Base-by-base conservation (phyloP, 2,113 vertebrate genomes). In the Paralichthys olivaceus region DNA sequence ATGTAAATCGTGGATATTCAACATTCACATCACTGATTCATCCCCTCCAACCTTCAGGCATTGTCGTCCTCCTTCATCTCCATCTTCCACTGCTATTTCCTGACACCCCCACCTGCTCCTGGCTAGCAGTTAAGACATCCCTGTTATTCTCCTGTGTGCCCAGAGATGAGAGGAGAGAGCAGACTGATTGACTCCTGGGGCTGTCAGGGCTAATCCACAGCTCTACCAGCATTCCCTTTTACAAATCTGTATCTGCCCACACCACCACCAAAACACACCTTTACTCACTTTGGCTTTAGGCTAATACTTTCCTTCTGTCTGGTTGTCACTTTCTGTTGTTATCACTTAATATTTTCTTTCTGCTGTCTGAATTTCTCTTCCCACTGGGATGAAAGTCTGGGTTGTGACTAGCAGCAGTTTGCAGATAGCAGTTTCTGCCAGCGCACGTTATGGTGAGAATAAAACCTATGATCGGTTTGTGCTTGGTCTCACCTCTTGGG, bases 131-230 rank as follows among this genome's bases (percentile, higher is more conserved):
- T 56, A 59, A 32, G 76, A 34, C 75, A 70, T 60, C 8, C 59
- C 83, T 68, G 81, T 77, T 75, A 69, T 81, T 86, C 81, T 79
- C 47, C 74, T 3, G 9, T 60, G 66, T 72, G 84, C 69, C 77
- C 80, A 20, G 40, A 89, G 83, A 90, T 82, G 83, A 91, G 84
- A 81, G 80, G 71, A 81, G 81, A 72, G 23, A 79, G 79, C 67
- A 67, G 72, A 69, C 72, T 85, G 84, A 88, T 83, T 81, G 89
- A 85, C 89, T 89, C 85, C 85, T 29, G 69, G 60, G 74, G 79
- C 69, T 25, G 25, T 67, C 75, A 20, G 70, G 68, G 69, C 79
- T 93, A 91, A 93, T 89, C 76, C 82, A 78, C 80, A 73, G 85
- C 89, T 87, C 72, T 47, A 57, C 14, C 40, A 25, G 25, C 29